Conservation (phyloP, 2,797 vertebrate genomes). For the Acipenser oxyrinchus region DNA sequence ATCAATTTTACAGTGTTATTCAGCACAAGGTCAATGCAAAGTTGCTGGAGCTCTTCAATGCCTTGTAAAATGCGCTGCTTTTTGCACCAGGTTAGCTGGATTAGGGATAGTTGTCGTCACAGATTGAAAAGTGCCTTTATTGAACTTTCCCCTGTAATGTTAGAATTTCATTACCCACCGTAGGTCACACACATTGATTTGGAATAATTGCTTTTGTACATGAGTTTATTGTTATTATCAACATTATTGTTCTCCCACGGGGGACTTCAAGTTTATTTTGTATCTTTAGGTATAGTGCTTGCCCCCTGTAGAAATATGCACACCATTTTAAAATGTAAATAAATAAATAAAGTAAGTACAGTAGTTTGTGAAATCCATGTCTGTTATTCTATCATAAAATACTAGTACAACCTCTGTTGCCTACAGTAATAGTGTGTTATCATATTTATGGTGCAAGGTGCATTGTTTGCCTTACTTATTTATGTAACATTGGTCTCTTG, state of each 20-base stretch:
- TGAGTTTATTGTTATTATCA: constrained; percentile 10
- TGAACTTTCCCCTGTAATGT: constrained; percentile 63
- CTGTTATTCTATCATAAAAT: no score
- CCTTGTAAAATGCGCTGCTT: constrained; percentile 74
- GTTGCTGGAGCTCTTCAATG: constrained; percentile 83
- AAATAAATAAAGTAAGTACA: no score
- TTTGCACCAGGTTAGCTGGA: constrained; percentile 45
- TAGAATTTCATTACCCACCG: constrained; percentile 65
- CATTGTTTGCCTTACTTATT: no score
- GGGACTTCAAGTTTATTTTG: no score
- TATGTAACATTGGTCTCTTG: no score
- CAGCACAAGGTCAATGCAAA: constrained; percentile 95
- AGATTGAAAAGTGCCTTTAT: constrained; percentile 62
- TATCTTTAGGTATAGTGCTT: no score
- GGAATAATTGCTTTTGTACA: constrained; percentile 5
- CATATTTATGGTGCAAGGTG: no score
- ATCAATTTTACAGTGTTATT: constrained; percentile 99
- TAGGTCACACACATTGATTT: constrained; percentile 33
- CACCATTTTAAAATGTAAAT: no score
- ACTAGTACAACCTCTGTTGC: no score
- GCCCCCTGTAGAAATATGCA: no score
- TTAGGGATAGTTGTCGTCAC: constrained; percentile 53
- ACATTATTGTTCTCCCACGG: neutral
- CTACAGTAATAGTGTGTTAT: no score
- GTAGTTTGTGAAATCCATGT: no score